phyloP scores from a whole-genome alignment of 2,113 vertebrate genomes.

The Tamias sibiricus region DNA sequence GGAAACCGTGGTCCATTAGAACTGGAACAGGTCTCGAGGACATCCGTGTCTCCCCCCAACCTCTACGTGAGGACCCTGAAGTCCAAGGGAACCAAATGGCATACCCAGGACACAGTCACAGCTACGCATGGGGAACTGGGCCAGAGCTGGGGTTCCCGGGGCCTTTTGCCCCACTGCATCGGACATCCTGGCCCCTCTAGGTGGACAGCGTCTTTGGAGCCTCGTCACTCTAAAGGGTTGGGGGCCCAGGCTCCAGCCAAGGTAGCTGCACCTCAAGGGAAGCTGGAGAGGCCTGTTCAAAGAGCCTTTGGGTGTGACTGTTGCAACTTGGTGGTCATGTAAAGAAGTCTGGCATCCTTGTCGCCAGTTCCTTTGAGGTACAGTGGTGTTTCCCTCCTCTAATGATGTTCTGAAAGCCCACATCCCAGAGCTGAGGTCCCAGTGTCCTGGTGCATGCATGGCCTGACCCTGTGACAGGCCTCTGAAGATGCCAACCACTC shows the following conservation, averaged over 20 bases:
- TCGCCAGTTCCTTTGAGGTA: background rate
- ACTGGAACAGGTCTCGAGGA: accelerated
- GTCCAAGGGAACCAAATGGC: background rate
- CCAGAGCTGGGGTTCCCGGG: background rate
- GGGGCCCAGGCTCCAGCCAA: too few relatives aligned
- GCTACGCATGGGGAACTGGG: background rate
- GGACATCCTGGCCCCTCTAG: background rate
- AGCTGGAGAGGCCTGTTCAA: background rate
- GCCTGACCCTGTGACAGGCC: background rate
- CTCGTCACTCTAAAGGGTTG: background rate
- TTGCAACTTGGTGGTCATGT: too few relatives aligned
- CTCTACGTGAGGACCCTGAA: background rate
- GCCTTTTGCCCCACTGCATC: accelerated
- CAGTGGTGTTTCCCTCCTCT: background rate
- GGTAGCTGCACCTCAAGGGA: background rate
- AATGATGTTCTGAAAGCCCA: background rate
- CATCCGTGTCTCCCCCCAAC: background rate
- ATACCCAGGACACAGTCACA: background rate
- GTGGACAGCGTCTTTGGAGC: background rate
- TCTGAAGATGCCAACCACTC: background rate
- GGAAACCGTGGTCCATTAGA: background rate
- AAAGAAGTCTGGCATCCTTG: background rate
- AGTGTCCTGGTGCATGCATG: background rate
- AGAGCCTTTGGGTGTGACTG: background rate
- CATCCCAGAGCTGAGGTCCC: background rate